Evolutionary conservation across 2,113 vertebrate genomes (phyloP).

Genomic region (Lutjanus erythropterus): DNA sequence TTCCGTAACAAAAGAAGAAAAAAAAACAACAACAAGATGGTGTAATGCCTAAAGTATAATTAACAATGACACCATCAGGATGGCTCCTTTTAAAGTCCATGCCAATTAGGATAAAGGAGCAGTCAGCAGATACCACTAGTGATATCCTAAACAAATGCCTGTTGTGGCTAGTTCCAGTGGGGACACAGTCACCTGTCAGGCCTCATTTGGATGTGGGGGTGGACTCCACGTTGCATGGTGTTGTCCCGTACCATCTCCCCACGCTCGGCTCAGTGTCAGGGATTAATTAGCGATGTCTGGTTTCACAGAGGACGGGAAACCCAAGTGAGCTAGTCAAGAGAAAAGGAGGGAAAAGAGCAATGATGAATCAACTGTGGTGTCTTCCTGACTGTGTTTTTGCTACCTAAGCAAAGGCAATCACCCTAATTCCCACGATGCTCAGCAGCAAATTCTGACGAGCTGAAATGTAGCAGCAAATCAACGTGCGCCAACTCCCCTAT

Average conservation of each 20-base stretch:
- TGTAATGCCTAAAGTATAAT: slow-evolving; percentile 69
- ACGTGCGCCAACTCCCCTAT: neutral
- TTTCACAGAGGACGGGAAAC: slow-evolving; percentile 47
- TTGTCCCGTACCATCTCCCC: slow-evolving; percentile 42
- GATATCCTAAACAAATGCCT: slow-evolving; percentile 64
- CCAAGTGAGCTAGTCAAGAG: slow-evolving; percentile 24
- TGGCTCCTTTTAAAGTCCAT: slow-evolving; percentile 63
- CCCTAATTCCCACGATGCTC: slow-evolving; percentile 27
- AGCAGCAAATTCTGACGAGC: slow-evolving; percentile 17
- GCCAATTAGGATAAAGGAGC: slow-evolving; percentile 74
- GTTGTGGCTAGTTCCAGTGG: slow-evolving; percentile 36
- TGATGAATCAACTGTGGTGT: slow-evolving; percentile 46
- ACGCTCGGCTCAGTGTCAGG: slow-evolving; percentile 36
- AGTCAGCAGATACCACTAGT: slow-evolving; percentile 70
- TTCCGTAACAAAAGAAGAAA: slow-evolving; percentile 41
- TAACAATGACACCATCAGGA: slow-evolving; percentile 66
- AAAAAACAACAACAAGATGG: slow-evolving; percentile 39
- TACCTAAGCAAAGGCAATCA: slow-evolving; percentile 23
- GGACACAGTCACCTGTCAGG: slow-evolving; percentile 69
- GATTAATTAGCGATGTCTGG: slow-evolving; percentile 76
- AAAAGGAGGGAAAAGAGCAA: slow-evolving; percentile 8
- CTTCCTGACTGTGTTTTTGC: slow-evolving; percentile 39
- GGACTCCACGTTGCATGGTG: slow-evolving; percentile 49
- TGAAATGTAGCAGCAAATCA: neutral
- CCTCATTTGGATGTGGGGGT: slow-evolving; percentile 58